Evolutionary conservation across 64 coral and sea anemone species (phyloP).

Genomic region (Dendronephthya gigantea): DNA sequence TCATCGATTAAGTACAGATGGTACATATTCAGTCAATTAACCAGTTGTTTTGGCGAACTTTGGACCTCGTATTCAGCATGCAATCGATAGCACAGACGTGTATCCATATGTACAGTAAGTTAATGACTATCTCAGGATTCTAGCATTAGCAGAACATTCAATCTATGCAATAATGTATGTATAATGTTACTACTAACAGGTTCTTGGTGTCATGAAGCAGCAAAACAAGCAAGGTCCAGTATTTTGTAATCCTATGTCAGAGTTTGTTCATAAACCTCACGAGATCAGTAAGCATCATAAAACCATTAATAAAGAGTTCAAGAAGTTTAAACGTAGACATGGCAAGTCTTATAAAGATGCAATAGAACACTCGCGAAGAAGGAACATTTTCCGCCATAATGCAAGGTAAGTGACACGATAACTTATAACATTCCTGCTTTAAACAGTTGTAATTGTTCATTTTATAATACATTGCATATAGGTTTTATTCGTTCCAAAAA

Average conservation of each 20-base stretch:
- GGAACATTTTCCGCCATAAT: slow-evolving; percentile 45
- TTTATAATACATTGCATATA: background rate
- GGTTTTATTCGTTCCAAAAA: slow-evolving; percentile 43
- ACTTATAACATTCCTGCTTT: background rate
- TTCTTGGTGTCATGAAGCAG: slow-evolving; percentile 42
- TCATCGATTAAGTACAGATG: no score
- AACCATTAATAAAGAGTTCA: slow-evolving; percentile 26
- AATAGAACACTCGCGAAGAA: slow-evolving; percentile 32
- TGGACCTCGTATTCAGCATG: no score
- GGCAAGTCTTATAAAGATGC: slow-evolving; percentile 24
- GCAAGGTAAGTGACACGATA: slow-evolving; percentile 34
- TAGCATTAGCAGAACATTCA: no score
- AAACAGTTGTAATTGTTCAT: no score
- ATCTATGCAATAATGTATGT: no score
- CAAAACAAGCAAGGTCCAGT: slow-evolving; percentile 28
- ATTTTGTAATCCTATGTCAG: slow-evolving; percentile 45
- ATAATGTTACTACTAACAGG: background rate
- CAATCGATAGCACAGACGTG: no score
- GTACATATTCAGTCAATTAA: no score
- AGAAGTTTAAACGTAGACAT: slow-evolving; percentile 26
- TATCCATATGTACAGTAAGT: no score
- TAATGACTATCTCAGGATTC: no score
- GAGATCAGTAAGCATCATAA: slow-evolving; percentile 19
- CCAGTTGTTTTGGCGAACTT: no score
- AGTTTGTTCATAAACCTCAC: slow-evolving; percentile 33